Evolutionary conservation across 2,888 invertebrate genomes (phyloP), one percentile per base, ranked within the genome.

Genomic region (Cryptocheilus praepositus): DNA sequence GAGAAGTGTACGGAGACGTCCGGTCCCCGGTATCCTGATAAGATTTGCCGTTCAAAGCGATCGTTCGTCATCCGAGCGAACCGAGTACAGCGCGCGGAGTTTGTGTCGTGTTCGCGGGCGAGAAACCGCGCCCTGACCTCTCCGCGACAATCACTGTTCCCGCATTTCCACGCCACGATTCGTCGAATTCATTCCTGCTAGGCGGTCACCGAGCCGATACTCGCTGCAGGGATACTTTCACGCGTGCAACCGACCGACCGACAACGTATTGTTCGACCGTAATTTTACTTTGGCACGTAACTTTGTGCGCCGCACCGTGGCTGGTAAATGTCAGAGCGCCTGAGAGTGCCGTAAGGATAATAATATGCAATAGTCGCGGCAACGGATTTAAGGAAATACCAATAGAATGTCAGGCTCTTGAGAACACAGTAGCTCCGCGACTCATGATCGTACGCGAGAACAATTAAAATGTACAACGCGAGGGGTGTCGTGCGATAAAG

Each of bases 151-250:
- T 51, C 64, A 70, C 60, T 44, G 64, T 64, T 67, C 67, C 67
- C 52, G 64, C 57, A 74, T 71, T 76, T 73, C 71, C 76, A 70
- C 61, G 64, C 64, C 36, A 60, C 76, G 71, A 79, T 78, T 80
- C 70, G 70, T 76, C 72, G 73, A 66, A 73, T 67, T 70, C 78
- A 75, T 80, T 80, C 77, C 76, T 76, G 69, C 60, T 59, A 43
- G 51, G 43, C 64, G 46, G 15, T 36, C 36, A 11, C 3, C 25
- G 25, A 25, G 25, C 25, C 25, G 36, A 36, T 36, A 36, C 36
- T 36, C 13, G 36, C 36, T 36, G 36, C 8, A 36, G 36, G 11
- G 8, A 36, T 36, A 36, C 36, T 36, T 36, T 36, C 36, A 36
- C 36, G 36, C 36, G 36, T 36, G 11, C 36, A 11, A 36, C 36